Evolutionary conservation across 2,113 vertebrate species (phyloP).

Genomic region (Rafetus swinhoei): DNA sequence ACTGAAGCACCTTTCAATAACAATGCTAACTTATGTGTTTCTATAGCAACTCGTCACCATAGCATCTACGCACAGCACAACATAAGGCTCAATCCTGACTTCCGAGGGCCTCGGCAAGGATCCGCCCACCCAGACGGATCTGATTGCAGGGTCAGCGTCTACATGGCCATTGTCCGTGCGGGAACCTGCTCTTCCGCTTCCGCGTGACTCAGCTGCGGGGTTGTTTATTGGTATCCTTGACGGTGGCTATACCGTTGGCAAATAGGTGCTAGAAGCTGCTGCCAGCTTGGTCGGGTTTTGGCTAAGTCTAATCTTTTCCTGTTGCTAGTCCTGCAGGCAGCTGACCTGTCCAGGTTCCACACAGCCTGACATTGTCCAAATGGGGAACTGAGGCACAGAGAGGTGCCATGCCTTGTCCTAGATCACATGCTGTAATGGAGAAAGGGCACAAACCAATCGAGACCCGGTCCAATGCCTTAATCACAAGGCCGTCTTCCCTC

Average conservation of each 20-base stretch:
- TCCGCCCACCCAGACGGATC: neutral
- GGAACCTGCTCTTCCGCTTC: neutral
- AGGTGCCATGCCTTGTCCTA: neutral
- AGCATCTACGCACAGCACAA: constrained; percentile 59
- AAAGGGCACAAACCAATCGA: neutral
- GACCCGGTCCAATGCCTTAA: neutral
- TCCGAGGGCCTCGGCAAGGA: constrained; percentile 58
- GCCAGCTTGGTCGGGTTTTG: neutral
- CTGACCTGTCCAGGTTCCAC: neutral
- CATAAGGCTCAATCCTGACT: constrained; percentile 48
- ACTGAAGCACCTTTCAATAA: constrained; percentile 66
- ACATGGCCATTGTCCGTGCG: neutral
- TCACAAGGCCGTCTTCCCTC: neutral
- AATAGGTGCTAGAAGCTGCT: neutral
- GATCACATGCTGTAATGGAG: neutral
- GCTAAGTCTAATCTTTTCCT: neutral
- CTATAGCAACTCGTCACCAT: constrained; percentile 77
- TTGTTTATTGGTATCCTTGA: neutral
- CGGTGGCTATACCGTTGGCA: neutral
- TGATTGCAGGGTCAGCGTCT: neutral
- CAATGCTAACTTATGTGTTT: constrained; percentile 71
- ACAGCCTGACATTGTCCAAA: neutral
- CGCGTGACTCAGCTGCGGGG: neutral
- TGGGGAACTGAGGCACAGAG: neutral
- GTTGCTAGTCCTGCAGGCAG: neutral